phyloP scores from a whole-genome alignment of 2,797 vertebrate genomes.

The Botia kubotai region DNA sequence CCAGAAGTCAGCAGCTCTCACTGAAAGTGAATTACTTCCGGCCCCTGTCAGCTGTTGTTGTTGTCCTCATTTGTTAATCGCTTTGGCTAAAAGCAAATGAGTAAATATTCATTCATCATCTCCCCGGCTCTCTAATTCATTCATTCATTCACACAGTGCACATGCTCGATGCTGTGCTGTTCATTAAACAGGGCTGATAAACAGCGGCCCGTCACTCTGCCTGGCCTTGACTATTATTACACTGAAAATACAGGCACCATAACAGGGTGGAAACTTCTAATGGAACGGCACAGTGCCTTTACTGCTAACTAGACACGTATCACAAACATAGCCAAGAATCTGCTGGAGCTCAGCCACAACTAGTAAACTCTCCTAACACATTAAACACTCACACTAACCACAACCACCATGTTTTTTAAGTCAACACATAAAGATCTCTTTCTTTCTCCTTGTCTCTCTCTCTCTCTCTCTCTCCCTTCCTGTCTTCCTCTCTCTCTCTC shows the following conservation, averaged over 20 bases:
- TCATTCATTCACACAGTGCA: background rate
- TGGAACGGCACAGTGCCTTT: slow-evolving; percentile 33
- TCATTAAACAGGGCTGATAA: background rate
- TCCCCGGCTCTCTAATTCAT: background rate
- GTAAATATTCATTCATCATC: background rate
- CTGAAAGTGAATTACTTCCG: background rate
- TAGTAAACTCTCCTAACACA: slow-evolving; percentile 33
- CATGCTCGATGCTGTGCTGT: background rate
- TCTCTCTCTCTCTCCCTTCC: background rate
- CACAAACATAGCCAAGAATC: slow-evolving; percentile 28
- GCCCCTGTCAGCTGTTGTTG: background rate
- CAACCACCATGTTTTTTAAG: background rate
- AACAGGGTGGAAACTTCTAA: slow-evolving; percentile 50
- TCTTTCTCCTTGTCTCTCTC: background rate
- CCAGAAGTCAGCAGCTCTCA: background rate
- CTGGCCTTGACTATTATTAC: slow-evolving; percentile 17
- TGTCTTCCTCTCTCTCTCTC: background rate
- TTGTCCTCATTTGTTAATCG: background rate
- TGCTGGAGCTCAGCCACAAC: slow-evolving; percentile 7
- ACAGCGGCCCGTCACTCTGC: background rate
- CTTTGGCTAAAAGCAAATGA: background rate
- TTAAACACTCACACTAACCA: slow-evolving; percentile 11
- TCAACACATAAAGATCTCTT: slow-evolving; percentile 3
- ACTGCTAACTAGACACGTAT: slow-evolving; percentile 49
- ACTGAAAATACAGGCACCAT: slow-evolving; percentile 10